A percentile compares a stretch with the other conserved stretches of the same genome.
Conservation (phyloP, 2,797 vertebrate species). For the Allobates femoralis region DNA sequence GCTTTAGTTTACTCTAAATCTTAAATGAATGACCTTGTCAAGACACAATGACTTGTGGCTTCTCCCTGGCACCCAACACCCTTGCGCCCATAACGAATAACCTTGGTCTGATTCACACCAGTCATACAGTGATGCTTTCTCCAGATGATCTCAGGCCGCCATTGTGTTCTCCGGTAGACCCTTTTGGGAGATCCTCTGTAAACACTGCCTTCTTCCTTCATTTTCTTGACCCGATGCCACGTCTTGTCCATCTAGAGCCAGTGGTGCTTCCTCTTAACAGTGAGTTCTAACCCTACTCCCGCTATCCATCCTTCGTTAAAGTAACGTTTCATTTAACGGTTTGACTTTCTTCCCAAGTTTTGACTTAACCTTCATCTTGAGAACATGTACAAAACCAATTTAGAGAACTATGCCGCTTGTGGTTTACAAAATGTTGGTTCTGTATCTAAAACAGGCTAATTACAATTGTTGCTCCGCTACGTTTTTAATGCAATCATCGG, state of each 20-base stretch:
- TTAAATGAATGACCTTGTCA: not conserved
- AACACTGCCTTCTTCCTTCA: not conserved
- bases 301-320: not conserved
- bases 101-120: not conserved
- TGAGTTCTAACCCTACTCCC: not conserved
- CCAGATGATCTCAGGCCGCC: too few species aligned
- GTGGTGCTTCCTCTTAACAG: not conserved
- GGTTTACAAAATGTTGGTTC: slow-evolving; percentile 32
- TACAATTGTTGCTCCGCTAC: slow-evolving; percentile 34
- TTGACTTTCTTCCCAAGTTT: not conserved
- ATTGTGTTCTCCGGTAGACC: too few species aligned
- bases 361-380: slow-evolving; percentile 18
- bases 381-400: slow-evolving; percentile 19
- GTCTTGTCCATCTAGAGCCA: not conserved
- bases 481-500: slow-evolving; percentile 40
- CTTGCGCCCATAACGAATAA: too few species aligned
- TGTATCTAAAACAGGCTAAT: slow-evolving; percentile 30
- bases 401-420: not conserved
- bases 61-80: not conserved
- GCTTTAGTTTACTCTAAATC: too few species aligned
- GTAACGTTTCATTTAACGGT: not conserved
- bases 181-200: not conserved
- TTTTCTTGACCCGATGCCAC: too few species aligned
- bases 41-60: not conserved
- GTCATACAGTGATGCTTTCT: too few species aligned